Conservation (phyloP, 1,140 invertebrate species). For the Sitobion miscanthi region DNA sequence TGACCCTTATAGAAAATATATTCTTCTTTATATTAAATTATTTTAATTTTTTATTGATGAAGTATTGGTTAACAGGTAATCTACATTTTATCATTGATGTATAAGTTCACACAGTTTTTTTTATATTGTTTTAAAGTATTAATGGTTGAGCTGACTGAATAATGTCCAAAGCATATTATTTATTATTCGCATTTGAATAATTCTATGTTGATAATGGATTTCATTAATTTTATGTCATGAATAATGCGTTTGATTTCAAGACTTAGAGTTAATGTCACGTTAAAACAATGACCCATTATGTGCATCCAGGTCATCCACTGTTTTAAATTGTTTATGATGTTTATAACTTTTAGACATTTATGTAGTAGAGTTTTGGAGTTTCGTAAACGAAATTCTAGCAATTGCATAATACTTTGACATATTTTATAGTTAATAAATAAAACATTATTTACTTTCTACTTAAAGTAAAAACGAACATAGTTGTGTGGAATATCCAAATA, state of each 20-base stretch:
- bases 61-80: background rate
- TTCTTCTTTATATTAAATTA: background rate
- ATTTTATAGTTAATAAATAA: background rate
- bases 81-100: background rate
- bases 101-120: background rate
- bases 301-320: background rate
- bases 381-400: background rate
- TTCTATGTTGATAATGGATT: conserved; percentile 23
- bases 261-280: background rate
- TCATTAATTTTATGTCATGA: conserved; percentile 12
- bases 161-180: background rate
- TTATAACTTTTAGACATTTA: background rate
- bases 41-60: background rate
- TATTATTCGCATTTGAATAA: conserved; percentile 28
- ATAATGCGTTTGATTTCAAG: conserved; percentile 20
- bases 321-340: conserved; percentile 19
- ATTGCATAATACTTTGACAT: background rate
- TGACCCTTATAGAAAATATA: background rate
- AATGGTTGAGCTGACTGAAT: background rate
- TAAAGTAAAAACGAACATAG: background rate
- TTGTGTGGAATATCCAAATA: background rate
- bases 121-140: background rate
- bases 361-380: background rate
- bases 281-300: background rate
- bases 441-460: background rate